Evolutionary conservation across 2,113 vertebrate genomes (phyloP), one percentile per base, ranked within the genome.

Genomic region (Pollachius pollachius): DNA sequence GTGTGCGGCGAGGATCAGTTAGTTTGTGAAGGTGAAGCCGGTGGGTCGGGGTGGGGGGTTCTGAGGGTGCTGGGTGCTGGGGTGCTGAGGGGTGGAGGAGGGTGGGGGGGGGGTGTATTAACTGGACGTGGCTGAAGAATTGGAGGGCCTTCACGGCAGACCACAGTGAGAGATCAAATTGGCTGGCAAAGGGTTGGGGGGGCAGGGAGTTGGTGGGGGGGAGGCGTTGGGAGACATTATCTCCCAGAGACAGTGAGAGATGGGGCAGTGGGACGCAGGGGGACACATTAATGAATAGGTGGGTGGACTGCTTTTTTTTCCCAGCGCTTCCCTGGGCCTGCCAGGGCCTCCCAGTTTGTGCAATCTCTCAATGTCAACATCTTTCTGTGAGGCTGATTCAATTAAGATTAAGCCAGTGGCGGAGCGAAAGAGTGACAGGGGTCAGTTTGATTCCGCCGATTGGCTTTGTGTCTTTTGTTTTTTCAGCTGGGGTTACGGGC

Each of bases 291-390:
- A 96, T 94, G 94, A 96, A 95, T 94, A 92, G 85, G 90, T 76
- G 81, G 90, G 90, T 90, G 89, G 64, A 69, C 66, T 74, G 13
- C 21, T 23, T 78, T 78, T 78, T 79, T 81, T 91, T 88, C 88
- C 83, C 87, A 86, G 89, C 89, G 83, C 90, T 87, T 84, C 80
- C 72, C 63, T 73, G 92, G 90, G 92, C 92, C 92, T 92, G 92
- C 91, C 87, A 87, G 92, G 95, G 94, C 95, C 95, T 95, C 93
- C 94, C 94, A 93, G 94, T 95, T 94, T 89, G 84, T 93, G 93
- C 93, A 94, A 99, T 99, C 94, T 94, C 95, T 98, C 94, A 97
- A 93, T 98, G 97, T 98, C 96, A 97, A 94, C 95, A 93, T 92
- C 91, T 88, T 90, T 95, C 88, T 90, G 90, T 72, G 90, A 96